Evolutionary conservation across 1,140 invertebrate species (phyloP), one percentile per base, ranked within the genome.

Genomic region (Anastrepha obliqua): DNA sequence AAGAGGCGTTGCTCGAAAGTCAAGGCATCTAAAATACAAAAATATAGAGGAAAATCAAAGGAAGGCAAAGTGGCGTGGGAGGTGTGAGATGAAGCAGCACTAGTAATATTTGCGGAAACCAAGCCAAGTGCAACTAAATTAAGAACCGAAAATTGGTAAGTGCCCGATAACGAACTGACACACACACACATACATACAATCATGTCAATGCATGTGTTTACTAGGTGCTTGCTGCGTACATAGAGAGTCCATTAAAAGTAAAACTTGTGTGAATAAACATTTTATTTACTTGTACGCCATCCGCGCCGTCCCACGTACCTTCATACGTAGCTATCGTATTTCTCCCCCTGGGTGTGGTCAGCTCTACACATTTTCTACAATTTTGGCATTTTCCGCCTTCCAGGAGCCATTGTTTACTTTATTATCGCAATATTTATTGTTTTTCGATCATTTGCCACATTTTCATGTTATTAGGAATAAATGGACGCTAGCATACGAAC

Each of bases 361-460:
- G 2, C 64, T 67, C 29, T 3, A 8, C 6, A 7, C 29, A 42
- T 67, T 67, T 15, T 20, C 9, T 20, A 67, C 29, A 9, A 11
- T 42, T 67, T 67, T 74, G 39, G 39, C 70, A 44, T 74, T 74
- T 74, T 4, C 70, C 70, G 70, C 70, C 70, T 7, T 74, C 70
- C 3, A n/a, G 17, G 44, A 5, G 6, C 70, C 15, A 74, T 74
- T 74, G 64, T 42, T 67, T 42, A 17, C 70, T 1, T 47, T 74
- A 47, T 51, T 74, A 74, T 74, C 20, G 17, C 70, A 47, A 13
- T 74, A 42, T 74, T 74, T 74, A 74, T 74, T 74, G 39, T 74
- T 74, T 47, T 44, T 74, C 70, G 13, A 74, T 47, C 44, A 74
- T 74, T 74, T 74, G 44, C 70, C 39, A 74, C 44, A 74, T 74